Conservation (phyloP, 64 coral and sea anemone genomes). For the Dendronephthya gigantea region DNA sequence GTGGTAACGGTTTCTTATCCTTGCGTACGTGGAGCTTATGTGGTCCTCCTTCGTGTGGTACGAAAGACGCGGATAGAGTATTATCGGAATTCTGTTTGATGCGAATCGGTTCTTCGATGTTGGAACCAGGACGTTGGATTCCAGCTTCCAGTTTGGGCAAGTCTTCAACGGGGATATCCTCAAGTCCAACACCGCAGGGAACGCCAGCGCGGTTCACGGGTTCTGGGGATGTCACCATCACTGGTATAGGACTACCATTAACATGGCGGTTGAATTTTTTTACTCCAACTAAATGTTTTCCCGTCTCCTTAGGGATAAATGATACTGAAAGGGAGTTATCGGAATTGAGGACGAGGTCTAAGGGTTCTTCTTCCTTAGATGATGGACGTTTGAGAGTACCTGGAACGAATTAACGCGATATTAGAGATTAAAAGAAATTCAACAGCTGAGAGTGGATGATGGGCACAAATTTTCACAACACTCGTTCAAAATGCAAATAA, state of each 20-base stretch:
- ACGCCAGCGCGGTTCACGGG: constrained; percentile 66
- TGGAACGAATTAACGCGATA: neutral
- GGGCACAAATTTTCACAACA: too few relatives aligned
- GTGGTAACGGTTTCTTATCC: constrained; percentile 41
- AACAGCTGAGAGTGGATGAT: too few relatives aligned
- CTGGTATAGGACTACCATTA: constrained; percentile 77
- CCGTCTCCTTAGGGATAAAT: constrained; percentile 81
- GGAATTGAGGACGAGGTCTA: constrained; percentile 75
- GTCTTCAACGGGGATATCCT: constrained; percentile 63
- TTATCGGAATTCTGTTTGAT: constrained; percentile 86
- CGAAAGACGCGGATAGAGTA: constrained; percentile 77
- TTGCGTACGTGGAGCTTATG: constrained; percentile 84
- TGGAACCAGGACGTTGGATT: constrained; percentile 68
- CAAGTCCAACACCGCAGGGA: constrained; percentile 54
- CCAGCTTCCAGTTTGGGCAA: constrained; percentile 56
- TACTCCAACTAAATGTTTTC: constrained; percentile 74
- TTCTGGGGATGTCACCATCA: constrained; percentile 88
- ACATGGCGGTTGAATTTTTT: constrained; percentile 82
- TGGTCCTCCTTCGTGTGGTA: constrained; percentile 71
- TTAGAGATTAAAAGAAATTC: too few relatives aligned
- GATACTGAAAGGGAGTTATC: constrained; percentile 81
- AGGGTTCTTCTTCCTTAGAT: constrained; percentile 82
- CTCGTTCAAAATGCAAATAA: too few relatives aligned
- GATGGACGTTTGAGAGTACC: constrained; percentile 80
- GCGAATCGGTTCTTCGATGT: constrained; percentile 67